Conservation (phyloP, 1,140 invertebrate genomes). For the Orius laevigatus region DNA sequence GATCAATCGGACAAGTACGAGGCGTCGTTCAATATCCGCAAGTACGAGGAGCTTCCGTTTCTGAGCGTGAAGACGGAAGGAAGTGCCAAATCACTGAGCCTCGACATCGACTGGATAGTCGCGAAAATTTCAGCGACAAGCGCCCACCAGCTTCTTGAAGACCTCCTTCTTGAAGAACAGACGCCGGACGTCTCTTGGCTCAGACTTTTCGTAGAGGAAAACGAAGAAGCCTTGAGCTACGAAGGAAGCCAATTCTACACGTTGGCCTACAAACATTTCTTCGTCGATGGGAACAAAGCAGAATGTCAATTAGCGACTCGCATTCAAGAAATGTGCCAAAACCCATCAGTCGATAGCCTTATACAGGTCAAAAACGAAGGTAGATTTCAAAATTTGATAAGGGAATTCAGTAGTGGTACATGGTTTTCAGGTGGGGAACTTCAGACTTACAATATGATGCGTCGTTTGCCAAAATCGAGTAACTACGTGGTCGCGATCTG, state of each 20-base stretch:
- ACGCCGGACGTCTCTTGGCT: slow-evolving; percentile 1
- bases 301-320: no score
- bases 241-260: slow-evolving; percentile 58
- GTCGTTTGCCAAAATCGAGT: slow-evolving; percentile 35
- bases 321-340: no score
- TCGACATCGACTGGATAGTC: slow-evolving; percentile 52
- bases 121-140: slow-evolving; percentile 55
- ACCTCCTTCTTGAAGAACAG: slow-evolving; percentile 3
- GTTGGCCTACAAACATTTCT: slow-evolving; percentile 4
- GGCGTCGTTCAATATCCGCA: slow-evolving; percentile 47
- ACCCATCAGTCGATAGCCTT: no score
- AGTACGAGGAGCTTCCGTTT: slow-evolving; percentile 66
- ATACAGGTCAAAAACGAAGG: no score
- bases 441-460: slow-evolving; percentile 33
- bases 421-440: slow-evolving; percentile 25
- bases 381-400: slow-evolving; percentile 22
- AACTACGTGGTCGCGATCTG: slow-evolving; percentile 55
- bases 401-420: slow-evolving; percentile 25
- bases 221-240: slow-evolving; percentile 39
- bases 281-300: no score
- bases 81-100: slow-evolving; percentile 31
- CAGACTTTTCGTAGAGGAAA: slow-evolving; percentile 1
- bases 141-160: slow-evolving; percentile 25
- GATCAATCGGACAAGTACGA: slow-evolving; percentile 12
- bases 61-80: slow-evolving; percentile 32